phyloP scores from a whole-genome alignment of 1,140 invertebrate genomes.

The Drosophila melanica region DNA sequence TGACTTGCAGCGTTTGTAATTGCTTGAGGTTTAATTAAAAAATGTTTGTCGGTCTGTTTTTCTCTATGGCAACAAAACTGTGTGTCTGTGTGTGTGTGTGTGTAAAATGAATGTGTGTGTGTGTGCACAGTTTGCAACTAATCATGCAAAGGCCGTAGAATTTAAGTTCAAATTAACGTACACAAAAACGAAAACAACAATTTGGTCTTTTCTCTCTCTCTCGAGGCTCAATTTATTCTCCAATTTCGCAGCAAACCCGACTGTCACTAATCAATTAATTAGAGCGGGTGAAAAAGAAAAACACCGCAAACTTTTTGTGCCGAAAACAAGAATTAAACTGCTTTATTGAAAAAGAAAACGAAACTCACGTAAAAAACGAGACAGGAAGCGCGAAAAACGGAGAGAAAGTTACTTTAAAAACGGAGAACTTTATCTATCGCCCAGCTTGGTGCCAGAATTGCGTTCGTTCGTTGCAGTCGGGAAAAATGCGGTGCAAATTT shows the following conservation, averaged over 20 bases:
- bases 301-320: slow-evolving; percentile 17
- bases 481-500: slow-evolving; percentile 70
- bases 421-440: slow-evolving; percentile 45
- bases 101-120: slow-evolving; percentile 1
- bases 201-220: background rate
- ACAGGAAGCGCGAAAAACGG: background rate
- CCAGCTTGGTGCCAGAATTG: background rate
- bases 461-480: slow-evolving; percentile 29
- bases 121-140: slow-evolving; percentile 23
- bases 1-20: slow-evolving; percentile 69
- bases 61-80: background rate
- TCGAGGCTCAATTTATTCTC: slow-evolving; percentile 1
- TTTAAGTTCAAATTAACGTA: slow-evolving; percentile 12
- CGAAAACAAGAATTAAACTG: slow-evolving; percentile 46
- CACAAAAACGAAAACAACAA: background rate
- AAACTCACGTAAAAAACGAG: slow-evolving; percentile 4
- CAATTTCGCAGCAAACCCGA: slow-evolving; percentile 31
- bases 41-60: slow-evolving; percentile 62
- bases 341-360: slow-evolving; percentile 38
- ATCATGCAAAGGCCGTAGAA: slow-evolving; percentile 23
- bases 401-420: slow-evolving; percentile 28
- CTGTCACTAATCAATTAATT: slow-evolving; percentile 68
- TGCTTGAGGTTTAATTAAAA: slow-evolving; percentile 81
- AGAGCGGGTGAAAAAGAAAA: slow-evolving; percentile 35
- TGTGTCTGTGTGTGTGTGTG: slow-evolving; percentile 2